Evolutionary conservation across 2,888 invertebrate species (phyloP).

Genomic region (Galeopsomyia nigrocyanea): DNA sequence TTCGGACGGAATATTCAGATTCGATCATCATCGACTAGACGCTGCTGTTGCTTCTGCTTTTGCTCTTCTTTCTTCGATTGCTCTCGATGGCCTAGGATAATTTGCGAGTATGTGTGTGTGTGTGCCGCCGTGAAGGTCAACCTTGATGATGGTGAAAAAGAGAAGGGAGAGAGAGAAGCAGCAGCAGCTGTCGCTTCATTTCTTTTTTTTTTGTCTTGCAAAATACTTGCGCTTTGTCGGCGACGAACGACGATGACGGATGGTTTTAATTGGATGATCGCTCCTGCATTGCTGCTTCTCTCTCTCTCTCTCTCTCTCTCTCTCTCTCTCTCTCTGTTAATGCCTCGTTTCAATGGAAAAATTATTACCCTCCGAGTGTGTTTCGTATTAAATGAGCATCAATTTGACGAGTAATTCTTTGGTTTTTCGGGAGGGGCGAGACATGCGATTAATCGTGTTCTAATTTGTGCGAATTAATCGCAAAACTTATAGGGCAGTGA

Average conservation of each 20-base stretch:
- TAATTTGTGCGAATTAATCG: too few relatives aligned
- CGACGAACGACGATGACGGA: conserved; percentile 4
- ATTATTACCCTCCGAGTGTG: neutral
- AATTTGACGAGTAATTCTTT: too few relatives aligned
- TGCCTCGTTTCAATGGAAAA: neutral
- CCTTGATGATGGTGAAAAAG: neutral
- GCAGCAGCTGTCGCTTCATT: neutral
- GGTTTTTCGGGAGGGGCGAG: too few relatives aligned
- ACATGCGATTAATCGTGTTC: too few relatives aligned
- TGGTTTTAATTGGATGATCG: conserved; percentile 36
- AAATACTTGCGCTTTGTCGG: conserved; percentile 6
- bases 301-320: too few relatives aligned
- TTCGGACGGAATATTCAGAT: too few relatives aligned
- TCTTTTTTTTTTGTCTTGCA: too few relatives aligned
- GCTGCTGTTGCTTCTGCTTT: too few relatives aligned
- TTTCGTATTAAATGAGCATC: too few relatives aligned
- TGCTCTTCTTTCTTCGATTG: too few relatives aligned
- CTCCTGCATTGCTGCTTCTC: neutral
- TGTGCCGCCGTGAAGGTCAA: neutral
- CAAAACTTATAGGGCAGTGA: too few relatives aligned
- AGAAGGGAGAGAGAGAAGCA: conserved; percentile 1
- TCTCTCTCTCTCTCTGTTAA: conserved; percentile 6
- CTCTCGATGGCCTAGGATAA: neutral
- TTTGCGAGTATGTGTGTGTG: neutral
- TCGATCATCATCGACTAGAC: too few relatives aligned